Conservation (phyloP, 2,113 vertebrate genomes). For the Tupaia chinensis region DNA sequence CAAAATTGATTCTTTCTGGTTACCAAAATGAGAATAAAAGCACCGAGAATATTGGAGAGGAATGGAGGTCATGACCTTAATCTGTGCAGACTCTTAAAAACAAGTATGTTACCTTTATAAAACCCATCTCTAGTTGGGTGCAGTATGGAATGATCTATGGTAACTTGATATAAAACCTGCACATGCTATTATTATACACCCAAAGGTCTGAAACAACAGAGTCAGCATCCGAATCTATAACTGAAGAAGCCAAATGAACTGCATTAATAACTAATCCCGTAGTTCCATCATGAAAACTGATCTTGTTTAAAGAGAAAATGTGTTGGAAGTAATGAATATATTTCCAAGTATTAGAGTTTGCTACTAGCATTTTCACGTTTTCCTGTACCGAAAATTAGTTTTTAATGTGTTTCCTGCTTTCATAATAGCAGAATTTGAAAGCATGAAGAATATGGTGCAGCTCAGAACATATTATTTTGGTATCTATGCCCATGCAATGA, state of each 20-base stretch:
- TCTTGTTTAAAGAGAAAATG: background rate
- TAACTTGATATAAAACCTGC: constrained; percentile 59
- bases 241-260: background rate
- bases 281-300: background rate
- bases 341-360: background rate
- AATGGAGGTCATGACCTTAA: constrained; percentile 78
- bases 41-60: constrained; percentile 70
- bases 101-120: constrained; percentile 34
- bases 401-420: background rate
- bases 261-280: background rate
- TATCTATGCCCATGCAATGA: background rate
- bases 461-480: background rate
- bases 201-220: background rate
- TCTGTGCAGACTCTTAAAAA: constrained; percentile 63
- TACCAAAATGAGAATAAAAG: constrained; percentile 66
- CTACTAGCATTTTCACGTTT: background rate
- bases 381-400: background rate
- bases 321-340: background rate
- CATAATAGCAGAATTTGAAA: constrained; percentile 15
- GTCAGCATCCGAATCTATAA: background rate
- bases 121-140: background rate
- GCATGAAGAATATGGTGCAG: background rate
- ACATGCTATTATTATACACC: background rate
- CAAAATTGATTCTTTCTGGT: constrained; percentile 74
- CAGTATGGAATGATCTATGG: background rate